phyloP scores from a whole-genome alignment of 2,113 vertebrate genomes.

The Microcebus murinus region DNA sequence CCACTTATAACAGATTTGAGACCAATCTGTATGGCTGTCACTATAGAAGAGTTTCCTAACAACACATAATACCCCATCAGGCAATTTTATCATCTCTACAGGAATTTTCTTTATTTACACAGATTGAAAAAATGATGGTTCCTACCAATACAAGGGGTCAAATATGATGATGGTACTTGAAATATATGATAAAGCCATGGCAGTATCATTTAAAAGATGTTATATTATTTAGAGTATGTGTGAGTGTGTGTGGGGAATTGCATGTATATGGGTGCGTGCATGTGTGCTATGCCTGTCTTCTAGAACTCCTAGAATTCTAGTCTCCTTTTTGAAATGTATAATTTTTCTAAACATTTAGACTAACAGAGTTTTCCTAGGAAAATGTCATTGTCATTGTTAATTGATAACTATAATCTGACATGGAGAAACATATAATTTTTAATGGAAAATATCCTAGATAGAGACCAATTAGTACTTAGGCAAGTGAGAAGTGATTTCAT shows the following conservation, averaged over 20 bases:
- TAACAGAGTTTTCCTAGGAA: constrained; percentile 37
- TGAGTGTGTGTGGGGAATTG: not conserved
- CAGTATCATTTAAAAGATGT: not conserved
- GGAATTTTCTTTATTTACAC: not conserved
- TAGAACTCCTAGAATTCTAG: not conserved
- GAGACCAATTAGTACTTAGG: constrained; percentile 61
- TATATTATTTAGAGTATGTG: not conserved
- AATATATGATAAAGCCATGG: not conserved
- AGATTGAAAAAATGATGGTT: not conserved
- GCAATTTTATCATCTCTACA: not conserved
- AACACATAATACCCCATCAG: not conserved
- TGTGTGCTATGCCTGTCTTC: not conserved
- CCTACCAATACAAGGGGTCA: not conserved
- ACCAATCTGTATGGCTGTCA: not conserved
- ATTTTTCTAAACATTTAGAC: not conserved
- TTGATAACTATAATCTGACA: constrained; percentile 49
- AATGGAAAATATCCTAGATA: constrained; percentile 52
- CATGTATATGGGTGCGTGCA: not conserved
- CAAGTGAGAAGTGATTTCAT: constrained; percentile 67
- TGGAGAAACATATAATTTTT: constrained; percentile 57
- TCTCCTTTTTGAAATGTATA: not conserved
- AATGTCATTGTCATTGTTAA: constrained; percentile 61
- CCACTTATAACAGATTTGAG: not conserved
- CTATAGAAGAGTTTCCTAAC: not conserved
- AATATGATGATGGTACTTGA: not conserved